Evolutionary conservation across 2,888 invertebrate genomes (phyloP).

Genomic region (Sarcophaga carnaria): DNA sequence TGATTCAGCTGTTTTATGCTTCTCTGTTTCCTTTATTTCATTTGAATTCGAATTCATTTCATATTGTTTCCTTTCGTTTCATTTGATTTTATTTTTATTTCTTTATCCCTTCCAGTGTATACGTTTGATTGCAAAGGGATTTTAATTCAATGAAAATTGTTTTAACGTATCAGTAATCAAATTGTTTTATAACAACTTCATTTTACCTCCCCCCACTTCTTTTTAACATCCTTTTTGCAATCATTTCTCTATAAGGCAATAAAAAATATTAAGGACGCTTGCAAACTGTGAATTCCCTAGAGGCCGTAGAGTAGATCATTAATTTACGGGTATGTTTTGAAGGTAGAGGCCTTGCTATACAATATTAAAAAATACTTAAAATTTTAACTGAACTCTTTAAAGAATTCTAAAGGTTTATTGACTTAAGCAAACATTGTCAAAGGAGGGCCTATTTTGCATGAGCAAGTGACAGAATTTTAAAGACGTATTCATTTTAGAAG

Average conservation of each 20-base stretch:
- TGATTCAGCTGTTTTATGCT: constrained; percentile 5
- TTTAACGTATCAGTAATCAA: constrained; percentile 30
- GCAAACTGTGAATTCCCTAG: background rate
- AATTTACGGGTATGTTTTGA: too few relatives aligned
- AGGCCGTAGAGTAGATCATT: background rate
- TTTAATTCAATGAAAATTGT: constrained; percentile 45
- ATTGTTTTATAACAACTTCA: constrained; percentile 43
- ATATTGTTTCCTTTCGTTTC: background rate
- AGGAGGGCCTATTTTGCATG: too few relatives aligned
- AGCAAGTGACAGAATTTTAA: too few relatives aligned
- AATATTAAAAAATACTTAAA: background rate
- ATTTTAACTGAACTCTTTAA: background rate
- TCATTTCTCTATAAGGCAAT: background rate
- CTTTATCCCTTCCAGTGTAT: background rate
- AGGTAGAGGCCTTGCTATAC: too few relatives aligned
- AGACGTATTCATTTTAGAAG: too few relatives aligned
- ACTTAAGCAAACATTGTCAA: too few relatives aligned
- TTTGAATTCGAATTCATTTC: background rate
- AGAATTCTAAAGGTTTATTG: background rate
- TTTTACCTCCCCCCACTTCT: background rate
- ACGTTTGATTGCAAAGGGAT: constrained; percentile 58
- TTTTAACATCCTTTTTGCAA: constrained; percentile 1
- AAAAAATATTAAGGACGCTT: background rate
- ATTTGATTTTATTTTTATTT: constrained; percentile 7
- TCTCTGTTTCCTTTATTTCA: background rate